Percentiles rank a stretch among this genome's conserved stretches.
phyloP scores from a whole-genome alignment of 2,797 vertebrate species.

The Cynopterus sphinx region DNA sequence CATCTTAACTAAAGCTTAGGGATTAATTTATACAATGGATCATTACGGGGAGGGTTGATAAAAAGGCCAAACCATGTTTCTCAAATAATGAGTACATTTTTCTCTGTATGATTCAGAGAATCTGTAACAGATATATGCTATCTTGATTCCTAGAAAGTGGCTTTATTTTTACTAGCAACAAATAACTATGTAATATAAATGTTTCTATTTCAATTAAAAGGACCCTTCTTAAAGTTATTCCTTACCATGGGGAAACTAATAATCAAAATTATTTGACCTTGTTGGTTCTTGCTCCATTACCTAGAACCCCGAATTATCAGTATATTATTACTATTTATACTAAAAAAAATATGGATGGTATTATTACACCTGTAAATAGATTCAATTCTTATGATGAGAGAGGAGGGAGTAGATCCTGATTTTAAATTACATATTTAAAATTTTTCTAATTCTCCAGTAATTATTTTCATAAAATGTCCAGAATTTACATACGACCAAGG shows the following conservation, averaged over 20 bases:
- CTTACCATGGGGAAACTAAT: background rate
- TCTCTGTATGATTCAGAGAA: background rate
- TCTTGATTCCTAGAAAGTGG: background rate
- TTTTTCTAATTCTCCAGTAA: background rate
- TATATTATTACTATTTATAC: background rate
- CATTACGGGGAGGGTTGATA: background rate
- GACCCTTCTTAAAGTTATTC: background rate
- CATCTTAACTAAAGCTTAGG: background rate
- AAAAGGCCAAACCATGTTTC: background rate
- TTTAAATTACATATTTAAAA: background rate
- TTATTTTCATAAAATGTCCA: background rate
- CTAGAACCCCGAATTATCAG: background rate
- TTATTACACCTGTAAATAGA: background rate
- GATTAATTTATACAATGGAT: background rate
- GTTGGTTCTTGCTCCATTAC: background rate
- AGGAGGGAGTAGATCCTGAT: background rate
- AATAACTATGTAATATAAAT: background rate
- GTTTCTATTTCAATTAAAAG: background rate
- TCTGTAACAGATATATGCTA: background rate
- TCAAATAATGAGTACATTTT: background rate
- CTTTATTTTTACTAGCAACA: conserved; percentile 34
- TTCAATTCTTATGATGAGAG: background rate
- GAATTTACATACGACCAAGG: background rate
- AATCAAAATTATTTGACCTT: conserved; percentile 4
- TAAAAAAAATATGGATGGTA: background rate